phyloP scores from a whole-genome alignment of 2,888 invertebrate species.

The Synanthedon myopaeformis region DNA sequence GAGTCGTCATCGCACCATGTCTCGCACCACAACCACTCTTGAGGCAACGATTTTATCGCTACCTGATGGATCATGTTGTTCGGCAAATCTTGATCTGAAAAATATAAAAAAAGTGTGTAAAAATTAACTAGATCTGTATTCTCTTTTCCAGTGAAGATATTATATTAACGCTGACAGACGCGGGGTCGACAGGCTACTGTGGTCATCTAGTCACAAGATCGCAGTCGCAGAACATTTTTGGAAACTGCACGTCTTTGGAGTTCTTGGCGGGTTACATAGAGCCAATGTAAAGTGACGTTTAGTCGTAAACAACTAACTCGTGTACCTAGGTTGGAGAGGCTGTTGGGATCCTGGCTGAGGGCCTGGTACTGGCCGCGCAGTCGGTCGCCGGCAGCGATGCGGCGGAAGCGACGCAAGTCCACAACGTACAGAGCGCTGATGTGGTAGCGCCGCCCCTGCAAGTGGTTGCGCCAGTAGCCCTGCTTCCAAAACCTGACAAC shows the following conservation, averaged over 20 bases:
- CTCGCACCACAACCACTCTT: conserved; percentile 99
- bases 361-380: conserved; percentile 99
- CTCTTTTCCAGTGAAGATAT: too few relatives aligned
- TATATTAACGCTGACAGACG: too few relatives aligned
- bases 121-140: too few relatives aligned
- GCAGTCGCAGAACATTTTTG: too few relatives aligned
- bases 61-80: conserved; percentile 99
- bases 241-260: too few relatives aligned
- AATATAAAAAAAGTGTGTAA: neutral
- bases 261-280: too few relatives aligned
- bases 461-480: conserved; percentile 99
- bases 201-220: too few relatives aligned
- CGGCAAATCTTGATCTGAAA: conserved; percentile 89
- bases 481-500: conserved; percentile 91
- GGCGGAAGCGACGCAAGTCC: conserved; percentile 94
- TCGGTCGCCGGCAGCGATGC: conserved; percentile 98
- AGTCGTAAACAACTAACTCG: neutral
- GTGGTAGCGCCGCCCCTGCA: conserved; percentile 93
- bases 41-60: conserved; percentile 96
- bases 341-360: conserved; percentile 98
- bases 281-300: too few relatives aligned
- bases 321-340: conserved; percentile 91
- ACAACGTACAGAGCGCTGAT: conserved; percentile 98
- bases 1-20: conserved; percentile 97
- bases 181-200: too few relatives aligned